These are phyloP conservation scores for Nylanderia fulva DNA, from an alignment of 1,140 invertebrate genomes.

Conservation along the genomic window DNA sequence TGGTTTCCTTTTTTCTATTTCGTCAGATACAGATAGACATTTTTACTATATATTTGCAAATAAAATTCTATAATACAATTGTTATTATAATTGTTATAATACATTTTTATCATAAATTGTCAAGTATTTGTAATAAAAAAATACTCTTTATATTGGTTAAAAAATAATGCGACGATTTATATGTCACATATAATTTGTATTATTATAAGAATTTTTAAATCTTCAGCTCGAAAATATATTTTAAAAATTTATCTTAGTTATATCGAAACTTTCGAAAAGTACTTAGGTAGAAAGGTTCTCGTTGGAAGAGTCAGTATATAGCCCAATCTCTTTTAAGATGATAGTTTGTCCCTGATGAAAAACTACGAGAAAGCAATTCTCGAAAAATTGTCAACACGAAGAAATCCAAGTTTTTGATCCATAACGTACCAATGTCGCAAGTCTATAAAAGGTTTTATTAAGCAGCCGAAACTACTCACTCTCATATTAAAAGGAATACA, in stretches of 20 bases:
- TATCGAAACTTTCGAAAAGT: conserved; percentile 35
- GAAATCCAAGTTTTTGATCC: conserved; percentile 54
- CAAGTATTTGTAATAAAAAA: not conserved
- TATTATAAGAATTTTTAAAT: not conserved
- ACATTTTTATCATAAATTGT: not conserved
- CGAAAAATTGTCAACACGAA: conserved; percentile 47
- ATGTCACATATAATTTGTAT: not conserved
- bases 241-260: conserved; percentile 44
- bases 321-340: conserved; percentile 47
- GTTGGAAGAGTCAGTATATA: conserved; percentile 46
- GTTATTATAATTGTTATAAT: not conserved
- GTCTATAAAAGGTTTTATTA: conserved; percentile 49
- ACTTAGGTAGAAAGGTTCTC: conserved; percentile 45
- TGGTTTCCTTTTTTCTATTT: not conserved
- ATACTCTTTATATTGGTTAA: not conserved
- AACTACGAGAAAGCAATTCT: conserved; percentile 44
- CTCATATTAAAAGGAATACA: conserved; percentile 18
- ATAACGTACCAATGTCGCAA: not conserved
- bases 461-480: conserved; percentile 44
- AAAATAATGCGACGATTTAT: not conserved
- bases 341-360: conserved; percentile 21
- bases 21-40: not conserved
- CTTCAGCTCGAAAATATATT: conserved; percentile 8
- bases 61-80: not conserved
- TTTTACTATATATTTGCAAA: not conserved